phyloP scores from a whole-genome alignment of 2,888 invertebrate species.

The Cerastis rubricosa region DNA sequence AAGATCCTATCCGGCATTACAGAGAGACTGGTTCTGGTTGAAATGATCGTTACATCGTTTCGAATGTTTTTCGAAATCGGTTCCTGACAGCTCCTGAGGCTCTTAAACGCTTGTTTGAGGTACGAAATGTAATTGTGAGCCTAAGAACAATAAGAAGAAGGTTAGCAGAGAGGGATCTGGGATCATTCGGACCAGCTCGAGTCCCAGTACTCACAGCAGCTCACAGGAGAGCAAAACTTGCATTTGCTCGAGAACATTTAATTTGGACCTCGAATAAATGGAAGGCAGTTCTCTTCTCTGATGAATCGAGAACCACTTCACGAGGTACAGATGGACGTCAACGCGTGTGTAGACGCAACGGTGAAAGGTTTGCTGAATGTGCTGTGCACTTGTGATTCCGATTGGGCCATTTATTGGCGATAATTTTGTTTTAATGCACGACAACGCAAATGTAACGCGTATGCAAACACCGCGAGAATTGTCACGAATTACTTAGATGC shows the following conservation, averaged over 20 bases:
- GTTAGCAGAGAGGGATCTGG: conserved; percentile 3
- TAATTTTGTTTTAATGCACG: conserved; percentile 14
- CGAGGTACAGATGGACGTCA: conserved; percentile 4
- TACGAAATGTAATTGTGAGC: not conserved
- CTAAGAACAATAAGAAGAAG: not conserved
- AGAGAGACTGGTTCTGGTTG: not conserved
- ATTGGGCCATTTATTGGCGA: conserved; percentile 9
- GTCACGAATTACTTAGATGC: conserved; percentile 9
- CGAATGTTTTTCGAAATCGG: too few species aligned
- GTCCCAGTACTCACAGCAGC: not conserved
- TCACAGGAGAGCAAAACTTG: conserved; percentile 2
- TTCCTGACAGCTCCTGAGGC: too few species aligned
- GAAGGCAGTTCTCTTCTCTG: conserved; percentile 10
- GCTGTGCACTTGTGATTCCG: conserved; percentile 2
- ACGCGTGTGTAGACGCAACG: not conserved
- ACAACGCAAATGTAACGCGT: too few species aligned
- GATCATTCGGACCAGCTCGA: conserved; percentile 7
- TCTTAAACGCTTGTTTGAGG: too few species aligned
- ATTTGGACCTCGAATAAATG: not conserved
- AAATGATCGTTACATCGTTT: too few species aligned
- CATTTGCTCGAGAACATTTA: conserved; percentile 2
- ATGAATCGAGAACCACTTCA: not conserved
- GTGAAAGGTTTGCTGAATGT: not conserved
- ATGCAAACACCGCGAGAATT: conserved; percentile 10
- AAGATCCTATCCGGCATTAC: not conserved